These are phyloP conservation scores for Galeopsomyia nigrocyanea DNA, from an alignment of 2,888 invertebrate genomes.

Conservation along the genomic window DNA sequence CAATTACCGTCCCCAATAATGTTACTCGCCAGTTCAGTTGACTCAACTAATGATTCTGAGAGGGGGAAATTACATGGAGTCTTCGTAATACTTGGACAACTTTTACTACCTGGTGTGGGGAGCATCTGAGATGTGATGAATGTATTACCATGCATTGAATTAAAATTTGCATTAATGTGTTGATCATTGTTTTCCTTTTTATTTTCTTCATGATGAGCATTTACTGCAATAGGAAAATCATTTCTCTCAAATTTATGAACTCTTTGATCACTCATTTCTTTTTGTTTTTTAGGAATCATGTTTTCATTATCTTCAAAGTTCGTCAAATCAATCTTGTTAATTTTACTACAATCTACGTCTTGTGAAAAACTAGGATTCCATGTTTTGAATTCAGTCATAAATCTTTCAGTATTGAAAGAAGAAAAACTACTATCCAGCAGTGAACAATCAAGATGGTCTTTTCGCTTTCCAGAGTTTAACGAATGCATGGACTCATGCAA, in stretches of 20 bases:
- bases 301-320: conserved; percentile 33
- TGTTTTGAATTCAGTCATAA: conserved; percentile 57
- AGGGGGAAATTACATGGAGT: conserved; percentile 18
- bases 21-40: conserved; percentile 46
- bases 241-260: conserved; percentile 17
- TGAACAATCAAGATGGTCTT: conserved; percentile 52
- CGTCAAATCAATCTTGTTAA: conserved; percentile 21
- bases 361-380: conserved; percentile 52
- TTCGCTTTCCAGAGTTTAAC: conserved; percentile 47
- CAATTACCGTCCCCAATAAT: not conserved
- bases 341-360: conserved; percentile 40
- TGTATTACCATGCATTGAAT: conserved; percentile 32
- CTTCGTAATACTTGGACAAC: conserved; percentile 42
- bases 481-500: conserved; percentile 13
- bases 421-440: conserved; percentile 54
- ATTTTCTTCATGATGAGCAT: conserved; percentile 7
- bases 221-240: conserved; percentile 25
- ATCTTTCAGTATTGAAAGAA: conserved; percentile 54
- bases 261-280: conserved; percentile 9
- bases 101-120: conserved; percentile 28
- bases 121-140: conserved; percentile 33
- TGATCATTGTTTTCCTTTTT: conserved; percentile 24
- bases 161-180: conserved; percentile 28
- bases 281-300: conserved; percentile 23
- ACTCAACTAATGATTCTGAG: conserved; percentile 19